Percentiles rank a stretch among this genome's conserved stretches.
These are phyloP conservation scores for Melanerpes formicivorus DNA, from an alignment of 2,113 vertebrate genomes.

Conservation along the genomic window DNA sequence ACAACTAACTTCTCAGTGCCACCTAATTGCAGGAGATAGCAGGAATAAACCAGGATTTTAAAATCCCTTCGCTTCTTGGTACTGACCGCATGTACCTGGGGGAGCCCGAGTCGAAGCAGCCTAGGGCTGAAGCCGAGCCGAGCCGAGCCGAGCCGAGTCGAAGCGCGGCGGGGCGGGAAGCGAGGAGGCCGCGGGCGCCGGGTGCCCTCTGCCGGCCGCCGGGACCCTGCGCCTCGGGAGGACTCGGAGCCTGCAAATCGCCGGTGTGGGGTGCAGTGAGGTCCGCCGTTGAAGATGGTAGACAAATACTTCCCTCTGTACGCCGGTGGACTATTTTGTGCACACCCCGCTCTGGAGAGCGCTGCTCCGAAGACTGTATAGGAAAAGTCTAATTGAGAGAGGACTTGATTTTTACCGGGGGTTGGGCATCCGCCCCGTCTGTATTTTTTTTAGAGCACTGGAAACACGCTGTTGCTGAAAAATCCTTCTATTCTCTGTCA, in stretches of 20 bases:
- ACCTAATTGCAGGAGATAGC: rapidly evolving
- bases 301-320: neutral
- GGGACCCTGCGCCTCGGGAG: neutral
- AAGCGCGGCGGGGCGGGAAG: neutral
- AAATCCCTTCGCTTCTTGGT: neutral
- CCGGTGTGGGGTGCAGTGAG: neutral
- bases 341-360: rapidly evolving
- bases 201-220: conserved; percentile 9
- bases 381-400: neutral
- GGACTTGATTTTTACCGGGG: neutral
- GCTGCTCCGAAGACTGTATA: rapidly evolving
- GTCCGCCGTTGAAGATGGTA: rapidly evolving
- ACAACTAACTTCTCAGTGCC: neutral
- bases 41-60: rapidly evolving
- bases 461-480: neutral
- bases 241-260: neutral
- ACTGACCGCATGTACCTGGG: rapidly evolving
- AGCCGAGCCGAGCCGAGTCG: neutral
- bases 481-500: neutral
- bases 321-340: rapidly evolving
- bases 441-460: neutral
- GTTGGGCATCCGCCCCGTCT: neutral
- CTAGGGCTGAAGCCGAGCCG: neutral
- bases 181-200: neutral
- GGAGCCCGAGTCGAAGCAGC: neutral